These are phyloP conservation scores for Choreutis nemorana DNA, from an alignment of 2,888 invertebrate genomes.

Conservation along the genomic window DNA sequence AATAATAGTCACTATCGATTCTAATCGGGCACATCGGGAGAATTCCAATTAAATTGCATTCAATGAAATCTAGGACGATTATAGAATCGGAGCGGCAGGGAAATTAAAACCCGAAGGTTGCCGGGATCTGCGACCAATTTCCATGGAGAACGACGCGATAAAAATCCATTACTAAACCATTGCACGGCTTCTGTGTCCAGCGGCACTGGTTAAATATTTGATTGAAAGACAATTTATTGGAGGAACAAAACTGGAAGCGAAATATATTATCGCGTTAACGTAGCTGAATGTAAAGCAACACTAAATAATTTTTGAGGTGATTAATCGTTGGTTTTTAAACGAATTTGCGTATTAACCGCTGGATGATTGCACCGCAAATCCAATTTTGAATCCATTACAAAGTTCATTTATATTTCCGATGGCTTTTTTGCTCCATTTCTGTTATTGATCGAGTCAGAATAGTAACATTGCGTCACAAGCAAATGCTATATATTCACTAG, in stretches of 20 bases:
- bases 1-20: constrained; percentile 25
- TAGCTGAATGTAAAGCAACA: no score
- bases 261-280: background rate
- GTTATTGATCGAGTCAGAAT: no score
- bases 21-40: constrained; percentile 29
- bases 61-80: constrained; percentile 57
- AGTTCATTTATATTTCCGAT: no score
- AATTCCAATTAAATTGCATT: constrained; percentile 59
- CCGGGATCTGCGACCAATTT: constrained; percentile 54
- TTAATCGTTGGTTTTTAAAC: no score
- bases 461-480: no score
- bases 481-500: no score
- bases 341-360: no score
- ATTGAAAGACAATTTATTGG: constrained; percentile 15
- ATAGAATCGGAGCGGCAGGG: constrained; percentile 50
- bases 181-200: constrained; percentile 30
- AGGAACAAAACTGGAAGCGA: constrained; percentile 1
- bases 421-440: no score
- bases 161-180: constrained; percentile 50
- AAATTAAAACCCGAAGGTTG: constrained; percentile 53
- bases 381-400: no score
- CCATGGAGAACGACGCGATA: constrained; percentile 48
- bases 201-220: no score
- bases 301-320: no score
- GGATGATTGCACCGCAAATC: no score